phyloP scores from a whole-genome alignment of 1,140 invertebrate genomes.

The Babylonia areolata region DNA sequence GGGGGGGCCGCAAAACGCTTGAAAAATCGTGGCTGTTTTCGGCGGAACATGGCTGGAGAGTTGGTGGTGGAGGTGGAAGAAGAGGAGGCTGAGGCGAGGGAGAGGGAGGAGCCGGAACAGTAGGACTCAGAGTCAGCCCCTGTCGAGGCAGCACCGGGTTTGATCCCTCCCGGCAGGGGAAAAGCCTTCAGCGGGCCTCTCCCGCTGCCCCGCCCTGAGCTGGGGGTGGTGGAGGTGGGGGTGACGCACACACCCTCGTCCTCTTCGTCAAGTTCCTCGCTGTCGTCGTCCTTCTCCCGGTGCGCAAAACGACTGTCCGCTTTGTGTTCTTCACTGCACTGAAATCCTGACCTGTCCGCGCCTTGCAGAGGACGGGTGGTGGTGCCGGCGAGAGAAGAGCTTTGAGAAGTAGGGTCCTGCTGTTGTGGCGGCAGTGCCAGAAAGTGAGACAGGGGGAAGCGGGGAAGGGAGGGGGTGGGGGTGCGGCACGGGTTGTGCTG shows the following conservation, averaged over 20 bases:
- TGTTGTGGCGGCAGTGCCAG: conserved; percentile 25
- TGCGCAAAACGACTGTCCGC: too few species aligned
- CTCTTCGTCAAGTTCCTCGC: not conserved
- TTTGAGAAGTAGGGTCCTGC: not conserved
- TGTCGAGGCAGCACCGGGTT: not conserved
- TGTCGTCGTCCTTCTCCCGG: not conserved
- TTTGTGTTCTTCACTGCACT: not conserved
- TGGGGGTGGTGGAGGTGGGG: not conserved
- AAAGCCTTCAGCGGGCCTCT: not conserved
- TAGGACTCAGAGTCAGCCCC: not conserved
- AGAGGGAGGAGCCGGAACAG: not conserved
- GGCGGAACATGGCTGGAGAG: not conserved
- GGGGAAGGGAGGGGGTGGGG: not conserved
- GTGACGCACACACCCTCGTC: not conserved
- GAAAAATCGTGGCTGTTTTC: not conserved
- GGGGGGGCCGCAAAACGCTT: not conserved
- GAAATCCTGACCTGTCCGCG: too few species aligned
- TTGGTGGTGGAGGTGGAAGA: not conserved
- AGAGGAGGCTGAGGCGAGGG: not conserved
- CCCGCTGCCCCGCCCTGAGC: not conserved
- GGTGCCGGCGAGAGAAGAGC: not conserved
- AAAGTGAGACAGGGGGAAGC: conserved; percentile 18
- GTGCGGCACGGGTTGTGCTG: not conserved
- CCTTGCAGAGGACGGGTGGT: too few species aligned
- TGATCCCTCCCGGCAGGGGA: not conserved